Evolutionary conservation across 2,888 invertebrate species (phyloP).

Genomic region (Drosophila gaucha): DNA sequence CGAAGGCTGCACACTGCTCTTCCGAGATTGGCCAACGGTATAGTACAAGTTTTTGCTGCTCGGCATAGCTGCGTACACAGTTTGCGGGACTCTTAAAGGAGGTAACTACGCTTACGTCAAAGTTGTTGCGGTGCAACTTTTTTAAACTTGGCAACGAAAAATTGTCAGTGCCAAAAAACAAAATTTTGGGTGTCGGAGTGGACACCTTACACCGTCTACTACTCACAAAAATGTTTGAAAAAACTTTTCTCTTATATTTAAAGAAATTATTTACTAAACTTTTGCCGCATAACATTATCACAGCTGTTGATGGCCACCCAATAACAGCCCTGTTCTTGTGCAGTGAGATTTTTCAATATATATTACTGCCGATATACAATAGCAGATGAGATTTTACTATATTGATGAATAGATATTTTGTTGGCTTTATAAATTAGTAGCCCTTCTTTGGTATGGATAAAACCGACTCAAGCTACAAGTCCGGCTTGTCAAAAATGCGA

Average conservation of each 20-base stretch:
- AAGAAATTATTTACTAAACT: constrained; percentile 59
- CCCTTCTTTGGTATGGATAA: too few species aligned
- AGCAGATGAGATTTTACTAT: too few species aligned
- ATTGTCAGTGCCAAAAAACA: constrained; percentile 94
- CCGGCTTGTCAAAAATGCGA: too few species aligned
- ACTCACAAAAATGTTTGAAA: constrained; percentile 1
- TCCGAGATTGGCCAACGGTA: constrained; percentile 88
- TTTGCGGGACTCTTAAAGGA: constrained; percentile 87
- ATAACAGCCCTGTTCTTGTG: constrained; percentile 24
- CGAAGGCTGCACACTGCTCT: constrained; percentile 86
- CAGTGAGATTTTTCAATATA: background rate
- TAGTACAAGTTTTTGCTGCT: constrained; percentile 86
- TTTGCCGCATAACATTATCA: constrained; percentile 45
- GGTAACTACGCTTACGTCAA: constrained; percentile 91
- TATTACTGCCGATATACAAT: background rate
- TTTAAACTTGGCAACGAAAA: constrained; percentile 92
- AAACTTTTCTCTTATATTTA: constrained; percentile 81
- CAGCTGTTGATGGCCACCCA: constrained; percentile 30
- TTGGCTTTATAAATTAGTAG: too few species aligned
- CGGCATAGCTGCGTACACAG: constrained; percentile 89
- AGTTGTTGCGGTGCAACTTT: constrained; percentile 22
- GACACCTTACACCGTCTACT: constrained; percentile 20
- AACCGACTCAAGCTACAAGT: too few species aligned
- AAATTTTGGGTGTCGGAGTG: constrained; percentile 84
- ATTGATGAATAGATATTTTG: too few species aligned